These are phyloP conservation scores for Harpalus rubripes DNA, from an alignment of 2,888 invertebrate species.

Conservation along the genomic window DNA sequence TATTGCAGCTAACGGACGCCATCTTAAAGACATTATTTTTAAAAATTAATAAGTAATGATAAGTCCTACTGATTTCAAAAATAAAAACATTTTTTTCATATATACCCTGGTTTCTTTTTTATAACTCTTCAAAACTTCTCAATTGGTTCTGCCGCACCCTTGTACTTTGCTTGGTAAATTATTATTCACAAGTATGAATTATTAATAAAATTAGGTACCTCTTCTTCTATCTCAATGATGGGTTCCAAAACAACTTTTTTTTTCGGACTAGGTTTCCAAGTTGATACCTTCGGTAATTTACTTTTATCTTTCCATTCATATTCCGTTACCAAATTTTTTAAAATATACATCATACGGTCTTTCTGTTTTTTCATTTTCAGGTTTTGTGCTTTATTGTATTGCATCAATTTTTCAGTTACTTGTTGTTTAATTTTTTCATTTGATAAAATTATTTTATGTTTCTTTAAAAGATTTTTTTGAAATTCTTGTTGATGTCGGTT, in stretches of 20 bases:
- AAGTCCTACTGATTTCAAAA: too few relatives aligned
- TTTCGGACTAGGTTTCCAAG: constrained; percentile 10
- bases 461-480: constrained; percentile 3
- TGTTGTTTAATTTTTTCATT: constrained; percentile 1
- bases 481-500: constrained; percentile 19
- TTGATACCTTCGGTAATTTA: not conserved
- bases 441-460: constrained; percentile 18
- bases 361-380: constrained; percentile 30
- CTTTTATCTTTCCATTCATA: constrained; percentile 22
- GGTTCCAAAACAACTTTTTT: not conserved
- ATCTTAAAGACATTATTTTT: too few relatives aligned
- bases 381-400: constrained; percentile 19
- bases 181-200: too few relatives aligned
- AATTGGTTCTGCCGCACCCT: too few relatives aligned
- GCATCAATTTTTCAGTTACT: constrained; percentile 21
- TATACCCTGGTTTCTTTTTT: too few relatives aligned
- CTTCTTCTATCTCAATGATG: constrained; percentile 9
- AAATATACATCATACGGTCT: constrained; percentile 36
- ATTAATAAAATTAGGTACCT: not conserved
- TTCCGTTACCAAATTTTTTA: constrained; percentile 24
- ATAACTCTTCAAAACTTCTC: too few relatives aligned
- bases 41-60: too few relatives aligned
- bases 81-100: too few relatives aligned
- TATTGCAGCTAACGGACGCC: too few relatives aligned
- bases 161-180: too few relatives aligned